phyloP scores from a whole-genome alignment of 2,888 invertebrate genomes.

The Leistus spinibarbis region DNA sequence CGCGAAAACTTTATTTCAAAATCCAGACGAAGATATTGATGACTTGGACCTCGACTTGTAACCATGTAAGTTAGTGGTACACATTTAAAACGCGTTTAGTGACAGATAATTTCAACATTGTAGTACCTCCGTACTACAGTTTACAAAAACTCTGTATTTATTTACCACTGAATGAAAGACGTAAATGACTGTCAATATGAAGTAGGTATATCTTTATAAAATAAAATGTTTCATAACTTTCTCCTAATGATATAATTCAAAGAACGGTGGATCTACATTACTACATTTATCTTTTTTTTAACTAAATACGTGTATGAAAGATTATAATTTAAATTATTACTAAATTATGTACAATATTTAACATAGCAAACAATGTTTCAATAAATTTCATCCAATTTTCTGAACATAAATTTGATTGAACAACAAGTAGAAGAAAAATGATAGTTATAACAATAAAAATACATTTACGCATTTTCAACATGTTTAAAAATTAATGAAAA shows the following conservation, averaged over 20 bases:
- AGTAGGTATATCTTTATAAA: neutral
- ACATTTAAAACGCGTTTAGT: too few relatives aligned
- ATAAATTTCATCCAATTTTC: neutral
- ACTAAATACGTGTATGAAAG: slow-evolving; percentile 32
- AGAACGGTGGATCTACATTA: slow-evolving; percentile 31
- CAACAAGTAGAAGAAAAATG: neutral
- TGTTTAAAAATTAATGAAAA: neutral
- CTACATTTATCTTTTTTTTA: slow-evolving; percentile 16
- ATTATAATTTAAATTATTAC: slow-evolving; percentile 37
- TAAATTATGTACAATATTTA: slow-evolving; percentile 38
- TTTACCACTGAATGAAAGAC: too few relatives aligned
- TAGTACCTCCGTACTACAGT: too few relatives aligned
- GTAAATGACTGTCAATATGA: too few relatives aligned
- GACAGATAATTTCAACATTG: too few relatives aligned
- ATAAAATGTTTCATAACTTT: neutral
- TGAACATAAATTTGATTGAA: neutral
- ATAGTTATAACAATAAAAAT: neutral
- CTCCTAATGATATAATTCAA: slow-evolving; percentile 24
- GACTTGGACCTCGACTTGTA: slow-evolving; percentile 57
- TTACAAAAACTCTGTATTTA: too few relatives aligned
- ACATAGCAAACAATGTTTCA: slow-evolving; percentile 31
- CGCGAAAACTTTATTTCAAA: slow-evolving; percentile 56
- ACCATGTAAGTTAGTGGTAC: neutral
- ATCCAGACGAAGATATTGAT: slow-evolving; percentile 59
- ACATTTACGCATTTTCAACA: neutral